Percentiles rank a stretch among this genome's conserved stretches.
phyloP scores from a whole-genome alignment of 1,140 invertebrate genomes.

The Aplysia californica region DNA sequence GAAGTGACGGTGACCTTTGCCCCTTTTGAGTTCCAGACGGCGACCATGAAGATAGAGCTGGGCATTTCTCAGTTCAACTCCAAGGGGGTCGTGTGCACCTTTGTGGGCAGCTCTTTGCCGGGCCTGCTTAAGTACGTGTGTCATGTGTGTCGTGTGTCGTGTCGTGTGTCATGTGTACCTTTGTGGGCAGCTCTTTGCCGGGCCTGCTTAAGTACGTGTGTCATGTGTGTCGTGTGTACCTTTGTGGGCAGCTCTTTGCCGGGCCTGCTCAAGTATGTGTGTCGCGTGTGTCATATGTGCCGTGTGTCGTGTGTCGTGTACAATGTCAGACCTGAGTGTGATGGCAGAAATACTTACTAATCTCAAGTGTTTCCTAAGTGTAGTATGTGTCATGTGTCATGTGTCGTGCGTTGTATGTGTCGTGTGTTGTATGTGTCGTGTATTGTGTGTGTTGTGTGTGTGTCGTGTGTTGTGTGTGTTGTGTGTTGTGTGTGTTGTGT shows the following conservation, averaged over 20 bases:
- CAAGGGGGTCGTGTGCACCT: conserved; percentile 61
- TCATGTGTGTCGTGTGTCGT: no score
- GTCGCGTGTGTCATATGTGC: no score
- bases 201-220: conserved; percentile 62
- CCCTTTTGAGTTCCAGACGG: conserved; percentile 64
- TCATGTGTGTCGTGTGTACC: conserved; percentile 50
- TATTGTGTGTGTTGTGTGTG: no score
- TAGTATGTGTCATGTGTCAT: no score
- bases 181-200: conserved; percentile 60
- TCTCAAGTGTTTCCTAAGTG: no score
- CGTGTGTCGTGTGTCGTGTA: no score
- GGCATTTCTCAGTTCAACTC: conserved; percentile 67
- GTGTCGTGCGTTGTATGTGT: no score
- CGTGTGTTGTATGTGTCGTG: no score
- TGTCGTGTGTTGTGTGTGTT: no score
- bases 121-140: conserved; percentile 62
- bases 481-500: no score
- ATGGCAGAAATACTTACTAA: no score
- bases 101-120: conserved; percentile 60
- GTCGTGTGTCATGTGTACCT: conserved; percentile 63
- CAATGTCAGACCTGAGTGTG: no score
- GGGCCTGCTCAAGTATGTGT: conserved; percentile 61
- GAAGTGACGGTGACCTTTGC: conserved; percentile 63
- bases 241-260: conserved; percentile 61
- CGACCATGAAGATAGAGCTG: conserved; percentile 60